Evolutionary conservation across 2,888 invertebrate genomes (phyloP).

Genomic region (Nomada ruficornis): DNA sequence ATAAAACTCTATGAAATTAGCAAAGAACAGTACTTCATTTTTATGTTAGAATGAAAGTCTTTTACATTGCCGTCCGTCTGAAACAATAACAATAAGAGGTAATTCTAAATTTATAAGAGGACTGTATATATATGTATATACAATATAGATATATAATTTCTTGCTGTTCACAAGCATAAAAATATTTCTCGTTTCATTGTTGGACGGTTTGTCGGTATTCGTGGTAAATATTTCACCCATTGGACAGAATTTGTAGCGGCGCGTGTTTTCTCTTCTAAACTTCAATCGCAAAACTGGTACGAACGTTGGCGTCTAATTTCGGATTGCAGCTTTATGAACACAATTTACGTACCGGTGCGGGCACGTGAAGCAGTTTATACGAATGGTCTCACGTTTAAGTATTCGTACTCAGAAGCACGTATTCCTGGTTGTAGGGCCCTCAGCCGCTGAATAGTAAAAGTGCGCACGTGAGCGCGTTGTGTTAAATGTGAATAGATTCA

Average conservation of each 20-base stretch:
- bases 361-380: conserved; percentile 28
- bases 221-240: too few species aligned
- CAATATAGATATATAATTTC: neutral
- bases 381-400: conserved; percentile 38
- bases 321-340: conserved; percentile 19
- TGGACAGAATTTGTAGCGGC: neutral
- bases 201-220: neutral
- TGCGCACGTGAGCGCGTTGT: conserved; percentile 24
- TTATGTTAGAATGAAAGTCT: too few species aligned
- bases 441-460: conserved; percentile 52
- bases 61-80: too few species aligned
- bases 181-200: neutral
- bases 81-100: too few species aligned
- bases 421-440: conserved; percentile 23
- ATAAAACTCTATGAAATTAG: too few species aligned
- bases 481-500: conserved; percentile 25
- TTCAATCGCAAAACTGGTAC: conserved; percentile 8
- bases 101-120: too few species aligned
- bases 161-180: neutral
- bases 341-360: conserved; percentile 10
- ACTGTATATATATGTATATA: neutral
- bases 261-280: neutral
- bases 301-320: conserved; percentile 37
- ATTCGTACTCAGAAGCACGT: conserved; percentile 38
- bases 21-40: too few species aligned